Conservation (phyloP, 1,140 invertebrate genomes). For the Pseudomyrmex cubaensis region DNA sequence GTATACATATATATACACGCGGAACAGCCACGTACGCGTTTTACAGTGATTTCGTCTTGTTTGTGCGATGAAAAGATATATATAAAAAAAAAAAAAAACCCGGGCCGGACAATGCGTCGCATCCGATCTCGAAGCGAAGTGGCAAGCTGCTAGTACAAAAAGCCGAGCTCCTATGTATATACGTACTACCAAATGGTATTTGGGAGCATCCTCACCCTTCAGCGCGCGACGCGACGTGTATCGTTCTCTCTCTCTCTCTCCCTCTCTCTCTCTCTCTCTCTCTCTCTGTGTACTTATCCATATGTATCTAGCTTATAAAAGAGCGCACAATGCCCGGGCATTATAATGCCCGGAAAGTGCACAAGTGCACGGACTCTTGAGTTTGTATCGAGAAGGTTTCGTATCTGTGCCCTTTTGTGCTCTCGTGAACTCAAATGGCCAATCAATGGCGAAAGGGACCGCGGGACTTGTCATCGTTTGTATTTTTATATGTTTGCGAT, state of each 20-base stretch:
- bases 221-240: slow-evolving; percentile 46
- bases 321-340: slow-evolving; percentile 66
- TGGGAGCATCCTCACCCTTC: slow-evolving; percentile 59
- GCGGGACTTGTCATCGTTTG: slow-evolving; percentile 15
- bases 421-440: slow-evolving; percentile 64
- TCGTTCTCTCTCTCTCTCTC: neutral
- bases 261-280: neutral
- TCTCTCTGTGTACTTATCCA: slow-evolving; percentile 47
- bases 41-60: neutral
- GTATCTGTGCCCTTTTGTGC: slow-evolving; percentile 62
- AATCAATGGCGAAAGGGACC: slow-evolving; percentile 56
- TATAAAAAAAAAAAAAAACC: neutral
- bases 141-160: slow-evolving; percentile 71
- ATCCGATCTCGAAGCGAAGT: slow-evolving; percentile 67
- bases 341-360: slow-evolving; percentile 68
- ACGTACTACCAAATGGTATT: slow-evolving; percentile 60
- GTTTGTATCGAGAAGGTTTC: slow-evolving; percentile 71
- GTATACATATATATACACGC: no score
- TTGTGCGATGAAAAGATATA: slow-evolving; percentile 31
- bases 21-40: neutral
- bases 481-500: slow-evolving; percentile 36
- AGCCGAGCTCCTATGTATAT: slow-evolving; percentile 56
- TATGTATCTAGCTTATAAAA: slow-evolving; percentile 71
- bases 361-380: slow-evolving; percentile 74
- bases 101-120: slow-evolving; percentile 45